Evolutionary conservation across 2,888 invertebrate genomes (phyloP), one percentile per base, ranked within the genome.

Genomic region (Pseudoips prasinana): DNA sequence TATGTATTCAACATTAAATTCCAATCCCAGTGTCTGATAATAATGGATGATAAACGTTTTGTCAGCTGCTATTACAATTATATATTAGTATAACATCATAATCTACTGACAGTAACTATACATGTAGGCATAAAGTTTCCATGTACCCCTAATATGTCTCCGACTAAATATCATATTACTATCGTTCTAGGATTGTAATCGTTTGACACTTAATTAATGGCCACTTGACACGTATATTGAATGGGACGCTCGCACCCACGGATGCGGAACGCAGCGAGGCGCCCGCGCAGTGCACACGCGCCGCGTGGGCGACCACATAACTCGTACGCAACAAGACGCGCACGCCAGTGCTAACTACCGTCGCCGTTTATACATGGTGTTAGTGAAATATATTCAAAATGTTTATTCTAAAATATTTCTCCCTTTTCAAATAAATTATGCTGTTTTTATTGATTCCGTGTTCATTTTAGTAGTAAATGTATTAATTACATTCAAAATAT

Each of bases 241-340:
- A 46, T 47, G 47, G 29, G 35, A 20, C 41, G 24, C 40, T 45
- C 25, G 44, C 47, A 51, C 54, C 48, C 47, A 56, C 54, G 43
- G 51, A 36, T 43, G 50, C 33, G 34, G 20, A 35, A 35, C 57
- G 50, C 51, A 46, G 57, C 53, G 49, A 65, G 58, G 65, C 62
- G 64, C 63, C 61, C 55, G 39, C 7, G 18, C 17, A 24, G 33
- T 25, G 56, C 52, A 61, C 61, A 59, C 54, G 46, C 56, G 57
- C 56, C 40, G 68, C 67, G 77, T 76, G 68, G 82, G 85, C 70
- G 71, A 61, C 47, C 46, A 62, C 82, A 82, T 87, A 87, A 87
- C 83, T 87, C 73, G 74, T 63, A 61, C 65, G 62, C 79, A 85
- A 87, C 87, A 73, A 87, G 85, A 81, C 81, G 71, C 72, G 73